Evolutionary conservation across 2,113 vertebrate species (phyloP), one percentile per base, ranked within the genome.

Genomic region (Puma concolor): DNA sequence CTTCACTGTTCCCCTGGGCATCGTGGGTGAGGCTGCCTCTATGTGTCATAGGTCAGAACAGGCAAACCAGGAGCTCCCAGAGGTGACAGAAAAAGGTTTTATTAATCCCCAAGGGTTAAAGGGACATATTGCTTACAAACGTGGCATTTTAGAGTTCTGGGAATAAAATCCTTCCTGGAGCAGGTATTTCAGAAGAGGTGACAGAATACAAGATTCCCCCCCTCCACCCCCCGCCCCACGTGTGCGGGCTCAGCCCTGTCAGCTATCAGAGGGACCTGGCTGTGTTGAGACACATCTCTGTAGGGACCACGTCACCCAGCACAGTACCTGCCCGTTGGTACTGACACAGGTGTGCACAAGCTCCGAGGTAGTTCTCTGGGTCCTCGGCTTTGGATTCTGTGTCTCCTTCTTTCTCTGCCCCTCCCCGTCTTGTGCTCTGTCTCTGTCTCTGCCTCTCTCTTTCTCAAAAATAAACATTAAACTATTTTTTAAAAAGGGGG

Each of bases 171-270:
- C 31, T 57, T 50, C 21, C 31, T 50, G 14, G 14, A 17, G 64
- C 25, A 41, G 81, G 14, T 11, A 72, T 48, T 21, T 63, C 15
- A 7, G 5, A 81, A 31, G 23, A 3, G 7, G 15, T 6, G 36
- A 60, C 0, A 7, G 15, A 69, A 27, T 36, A 25, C 19, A 4
- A 48, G 29, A 41, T 4, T 4, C 3, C 8, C 44, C 27, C 54
- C 16, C 16, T 5, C 54, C 17, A 7, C 44, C 2, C 25, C 41
- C 10, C 2, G 33, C 27, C 8, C 3, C 0, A 52, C 0, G 0
- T 16, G n/a, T 9, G 5, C 10, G 27, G 31, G 9, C 12, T 5
- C 77, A 21, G 29, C 19, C n/a, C 27, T 0, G 14, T 21, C 52
- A 12, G 12, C 50, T 4, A 1, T 21, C 2, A 25, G 2, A 19